phyloP scores from a whole-genome alignment of 2,888 invertebrate species.

The Scotopteryx bipunctaria region DNA sequence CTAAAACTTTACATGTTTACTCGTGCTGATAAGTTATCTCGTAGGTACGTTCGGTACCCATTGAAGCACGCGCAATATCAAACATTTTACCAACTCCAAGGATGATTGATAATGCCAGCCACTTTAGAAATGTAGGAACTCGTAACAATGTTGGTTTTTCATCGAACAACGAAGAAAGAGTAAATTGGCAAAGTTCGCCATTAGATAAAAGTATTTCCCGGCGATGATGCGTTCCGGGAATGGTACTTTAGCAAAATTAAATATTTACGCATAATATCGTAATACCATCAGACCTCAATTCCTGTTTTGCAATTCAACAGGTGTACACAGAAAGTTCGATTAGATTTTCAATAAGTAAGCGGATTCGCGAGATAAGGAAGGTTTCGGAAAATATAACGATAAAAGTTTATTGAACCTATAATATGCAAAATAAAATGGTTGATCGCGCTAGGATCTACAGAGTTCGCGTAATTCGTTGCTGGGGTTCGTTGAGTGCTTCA shows the following conservation, averaged over 20 bases:
- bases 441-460: constrained; percentile 47
- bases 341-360: constrained; percentile 50
- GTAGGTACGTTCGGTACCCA: neutral
- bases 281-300: constrained; percentile 41
- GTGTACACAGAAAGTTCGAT: constrained; percentile 41
- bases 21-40: constrained; percentile 15
- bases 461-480: constrained; percentile 42
- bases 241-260: constrained; percentile 37
- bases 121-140: constrained; percentile 4
- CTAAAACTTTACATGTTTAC: constrained; percentile 27
- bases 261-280: constrained; percentile 40
- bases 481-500: constrained; percentile 47
- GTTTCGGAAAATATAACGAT: constrained; percentile 49
- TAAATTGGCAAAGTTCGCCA: constrained; percentile 17
- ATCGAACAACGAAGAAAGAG: constrained; percentile 11
- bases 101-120: constrained; percentile 6
- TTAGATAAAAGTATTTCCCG: constrained; percentile 12
- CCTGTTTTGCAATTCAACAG: constrained; percentile 42
- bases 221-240: constrained; percentile 22
- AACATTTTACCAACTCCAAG: constrained; percentile 3
- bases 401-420: constrained; percentile 55
- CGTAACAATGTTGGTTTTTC: constrained; percentile 15
- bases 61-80: constrained; percentile 2
- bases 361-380: constrained; percentile 46
- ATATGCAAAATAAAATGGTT: constrained; percentile 58